Evolutionary conservation across 2,888 invertebrate species (phyloP).

Genomic region (Tenodera sinensis): DNA sequence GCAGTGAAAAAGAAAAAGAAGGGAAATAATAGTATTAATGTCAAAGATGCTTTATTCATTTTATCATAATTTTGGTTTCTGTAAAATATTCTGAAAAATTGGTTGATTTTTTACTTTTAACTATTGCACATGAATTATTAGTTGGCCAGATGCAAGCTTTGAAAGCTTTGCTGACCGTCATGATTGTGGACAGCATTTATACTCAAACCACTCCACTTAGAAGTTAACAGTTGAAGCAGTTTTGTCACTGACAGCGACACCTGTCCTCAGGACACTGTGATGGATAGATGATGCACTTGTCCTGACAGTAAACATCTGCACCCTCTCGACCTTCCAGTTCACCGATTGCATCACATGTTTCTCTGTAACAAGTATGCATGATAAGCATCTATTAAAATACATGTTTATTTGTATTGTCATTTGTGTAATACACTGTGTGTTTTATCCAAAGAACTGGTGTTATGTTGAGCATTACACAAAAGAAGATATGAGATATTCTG

Average conservation of each 20-base stretch:
- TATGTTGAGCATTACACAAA: too few relatives aligned
- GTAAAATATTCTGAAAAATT: too few relatives aligned
- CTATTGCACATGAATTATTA: too few relatives aligned
- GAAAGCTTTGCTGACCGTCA: too few relatives aligned
- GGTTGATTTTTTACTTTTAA: too few relatives aligned
- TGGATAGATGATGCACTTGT: conserved; percentile 76
- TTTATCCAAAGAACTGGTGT: not conserved
- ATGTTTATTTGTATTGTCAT: not conserved
- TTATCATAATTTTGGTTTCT: too few relatives aligned
- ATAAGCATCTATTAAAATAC: not conserved
- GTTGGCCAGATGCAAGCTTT: too few relatives aligned
- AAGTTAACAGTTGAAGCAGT: not conserved
- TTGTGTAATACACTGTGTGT: not conserved
- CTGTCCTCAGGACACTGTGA: conserved; percentile 67
- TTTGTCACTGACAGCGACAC: conserved; percentile 64
- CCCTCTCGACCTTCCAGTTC: conserved; percentile 67
- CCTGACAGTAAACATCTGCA: conserved; percentile 81
- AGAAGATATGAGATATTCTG: too few relatives aligned
- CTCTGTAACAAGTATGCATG: conserved; percentile 48
- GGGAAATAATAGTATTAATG: too few relatives aligned
- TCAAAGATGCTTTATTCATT: too few relatives aligned
- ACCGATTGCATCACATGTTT: conserved; percentile 77
- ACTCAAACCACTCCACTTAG: not conserved
- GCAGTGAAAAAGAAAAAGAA: too few relatives aligned
- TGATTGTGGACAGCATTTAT: not conserved